Evolutionary conservation across 2,113 vertebrate genomes (phyloP).

Genomic region (Campylorhamphus procurvoides): DNA sequence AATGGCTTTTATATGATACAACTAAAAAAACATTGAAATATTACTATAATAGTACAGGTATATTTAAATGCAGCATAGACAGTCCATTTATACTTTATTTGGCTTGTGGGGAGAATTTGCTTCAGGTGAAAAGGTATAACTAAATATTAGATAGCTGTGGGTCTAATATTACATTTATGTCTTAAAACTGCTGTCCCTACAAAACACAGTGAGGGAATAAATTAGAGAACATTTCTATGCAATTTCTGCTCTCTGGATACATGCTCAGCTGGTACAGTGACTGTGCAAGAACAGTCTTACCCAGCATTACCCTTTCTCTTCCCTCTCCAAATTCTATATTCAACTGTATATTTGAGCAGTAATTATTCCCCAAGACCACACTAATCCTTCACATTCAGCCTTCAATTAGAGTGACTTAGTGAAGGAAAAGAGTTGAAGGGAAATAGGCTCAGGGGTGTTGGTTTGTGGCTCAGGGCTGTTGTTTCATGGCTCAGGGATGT

Average conservation of each 20-base stretch:
- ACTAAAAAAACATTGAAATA: background rate
- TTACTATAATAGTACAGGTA: background rate
- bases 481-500: background rate
- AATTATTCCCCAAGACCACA: accelerated
- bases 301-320: background rate
- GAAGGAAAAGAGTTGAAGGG: background rate
- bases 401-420: background rate
- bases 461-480: background rate
- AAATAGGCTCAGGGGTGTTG: background rate
- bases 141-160: background rate
- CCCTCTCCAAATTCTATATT: accelerated
- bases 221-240: background rate
- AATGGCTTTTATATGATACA: background rate
- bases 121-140: background rate
- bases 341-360: accelerated
- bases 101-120: background rate
- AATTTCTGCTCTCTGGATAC: background rate
- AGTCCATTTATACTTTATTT: background rate
- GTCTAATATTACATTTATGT: background rate
- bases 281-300: background rate
- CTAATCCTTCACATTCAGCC: background rate
- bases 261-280: background rate
- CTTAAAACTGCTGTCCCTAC: background rate
- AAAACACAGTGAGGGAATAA: background rate
- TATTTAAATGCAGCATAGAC: background rate